Base-by-base conservation (phyloP, 2,797 vertebrate species). In the Platyrinchus mystaceus region DNA sequence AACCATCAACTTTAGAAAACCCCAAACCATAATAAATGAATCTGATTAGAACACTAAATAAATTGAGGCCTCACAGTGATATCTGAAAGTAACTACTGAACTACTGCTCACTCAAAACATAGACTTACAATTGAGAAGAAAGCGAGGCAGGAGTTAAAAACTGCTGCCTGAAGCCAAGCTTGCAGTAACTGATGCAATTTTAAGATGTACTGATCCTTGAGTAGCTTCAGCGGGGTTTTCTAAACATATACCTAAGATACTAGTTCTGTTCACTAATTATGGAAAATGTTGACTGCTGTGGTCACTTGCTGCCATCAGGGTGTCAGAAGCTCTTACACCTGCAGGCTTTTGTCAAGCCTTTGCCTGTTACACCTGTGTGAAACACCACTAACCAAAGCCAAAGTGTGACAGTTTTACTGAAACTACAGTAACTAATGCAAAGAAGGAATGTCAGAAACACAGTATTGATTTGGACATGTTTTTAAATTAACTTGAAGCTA, bases 111-210 rank as follows among this genome's bases (percentile, higher is more conserved):
- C 27, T 26, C 53, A 73, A 19, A 76, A 89, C 16, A 66, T 1
- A 7, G 5, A 28, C 2, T 26, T 62, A 1, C 1, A 75, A 68
- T 10, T 0, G 3, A 75, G 59, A 84, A 50, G 2, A 1, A 73
- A 63, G 26, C 1, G 19, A 14, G 43, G 27, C 28, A 44, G 0
- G 13, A 84, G 28, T 43, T 63, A 56, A 53, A 60, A 87, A 10
- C 17, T 12, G 14, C 7, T 63, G 52, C 84, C 74, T 63, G 44
- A 84, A 87, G 55, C 55, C 47, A 59, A 59, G 14, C 7, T 81
- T 8, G 12, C 41, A 75, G 58, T 16, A 66, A 63, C 34, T 10
- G 10, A 41, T 9, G 13, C 1, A 1, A 47, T 59, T 89, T 53
- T 30, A 58, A 56, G 44, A 73, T 53, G 66, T 37, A 30, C 24